Evolutionary conservation across 2,888 invertebrate genomes (phyloP).

Genomic region (Scaptomyza reducta): DNA sequence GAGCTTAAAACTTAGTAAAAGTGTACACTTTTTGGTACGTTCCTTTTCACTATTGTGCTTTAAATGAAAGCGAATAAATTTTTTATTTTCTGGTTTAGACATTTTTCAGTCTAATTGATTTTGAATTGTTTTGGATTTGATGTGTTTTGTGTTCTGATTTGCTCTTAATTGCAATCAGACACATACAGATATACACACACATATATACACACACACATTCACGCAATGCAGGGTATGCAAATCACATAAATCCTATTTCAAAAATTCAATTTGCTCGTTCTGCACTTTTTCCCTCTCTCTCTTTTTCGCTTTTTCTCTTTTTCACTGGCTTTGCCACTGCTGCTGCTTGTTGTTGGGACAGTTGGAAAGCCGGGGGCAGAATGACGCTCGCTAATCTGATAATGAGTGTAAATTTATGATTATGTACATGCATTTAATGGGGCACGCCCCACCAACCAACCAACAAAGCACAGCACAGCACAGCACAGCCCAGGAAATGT

Average conservation of each 20-base stretch:
- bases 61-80: too few relatives aligned
- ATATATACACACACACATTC: background rate
- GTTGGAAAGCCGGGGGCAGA: too few relatives aligned
- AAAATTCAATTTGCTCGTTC: conserved; percentile 62
- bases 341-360: too few relatives aligned
- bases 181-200: background rate
- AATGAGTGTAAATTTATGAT: conserved; percentile 78
- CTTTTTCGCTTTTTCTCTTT: too few relatives aligned
- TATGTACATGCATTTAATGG: conserved; percentile 73
- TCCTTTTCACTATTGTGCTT: too few relatives aligned
- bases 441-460: conserved; percentile 18
- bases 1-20: too few relatives aligned
- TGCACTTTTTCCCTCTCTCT: conserved; percentile 23
- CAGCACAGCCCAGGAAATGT: too few relatives aligned
- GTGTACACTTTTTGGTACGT: too few relatives aligned
- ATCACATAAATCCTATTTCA: conserved; percentile 53
- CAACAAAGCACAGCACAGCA: too few relatives aligned
- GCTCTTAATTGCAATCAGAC: too few relatives aligned
- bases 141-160: background rate
- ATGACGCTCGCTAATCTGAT: conserved; percentile 67
- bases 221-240: conserved; percentile 15
- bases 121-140: background rate
- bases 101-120: background rate
- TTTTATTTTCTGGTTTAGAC: background rate
- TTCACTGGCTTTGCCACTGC: too few relatives aligned